Evolutionary conservation across 2,113 vertebrate genomes (phyloP), one percentile per base, ranked within the genome.

Genomic region (Tor tambroides): DNA sequence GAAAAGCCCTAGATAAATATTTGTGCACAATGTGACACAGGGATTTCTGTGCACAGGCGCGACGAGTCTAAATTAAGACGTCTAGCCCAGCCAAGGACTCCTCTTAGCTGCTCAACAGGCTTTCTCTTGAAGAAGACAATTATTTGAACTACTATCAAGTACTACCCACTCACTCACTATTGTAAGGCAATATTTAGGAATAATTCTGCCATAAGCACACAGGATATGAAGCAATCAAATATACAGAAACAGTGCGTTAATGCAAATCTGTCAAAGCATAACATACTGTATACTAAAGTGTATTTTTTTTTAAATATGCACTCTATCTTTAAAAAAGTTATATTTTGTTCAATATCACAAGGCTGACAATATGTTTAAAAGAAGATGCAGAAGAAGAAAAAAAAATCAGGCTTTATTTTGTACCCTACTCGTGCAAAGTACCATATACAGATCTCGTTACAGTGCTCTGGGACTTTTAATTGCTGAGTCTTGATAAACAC

Each of bases 1-100:
- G 83, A 80, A 83, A 83, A 82, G 26, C 56, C 69, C 83, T 41
- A 41, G 69, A 86, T 89, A 88, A 86, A 87, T 87, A 86, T 87
- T 87, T 89, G 83, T 83, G 80, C 82, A 87, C 77, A 77, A 19
- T 82, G 69, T 83, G 88, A 84, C 83, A 59, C 75, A 80, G 17
- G 69, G 87, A 84, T 85, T 28, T 80, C 30, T 51, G 76, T 46
- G 51, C 65, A 67, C 63, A 56, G 43, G 74, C 65, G 38, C 19
- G 21, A 32, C 49, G 63, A 43, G 35, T 85, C 84, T 87, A 87
- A 89, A 85, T 87, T 77, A 87, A 87, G 78, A 69, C 0, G 32
- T 26, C n/a, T 61, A 26, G 63, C 30, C 61, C 32, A 59, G 32
- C 67, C 75, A 80, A 84, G 75, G 74, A 76, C 71, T 81, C 63